These are phyloP conservation scores for Gryllus bimaculatus DNA, from an alignment of 1,140 invertebrate genomes.

Conservation along the genomic window DNA sequence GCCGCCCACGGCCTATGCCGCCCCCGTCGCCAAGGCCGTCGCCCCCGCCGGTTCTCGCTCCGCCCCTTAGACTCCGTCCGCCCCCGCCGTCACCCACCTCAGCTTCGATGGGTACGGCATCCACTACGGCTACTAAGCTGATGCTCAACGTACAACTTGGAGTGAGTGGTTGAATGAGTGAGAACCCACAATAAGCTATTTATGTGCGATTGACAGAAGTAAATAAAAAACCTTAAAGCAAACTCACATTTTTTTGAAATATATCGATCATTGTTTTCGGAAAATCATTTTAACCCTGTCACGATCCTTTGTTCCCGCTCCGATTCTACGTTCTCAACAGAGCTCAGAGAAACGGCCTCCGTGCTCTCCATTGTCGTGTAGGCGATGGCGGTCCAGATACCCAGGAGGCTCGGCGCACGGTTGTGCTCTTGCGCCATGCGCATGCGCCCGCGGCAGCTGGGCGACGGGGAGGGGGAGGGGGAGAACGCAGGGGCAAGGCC, in stretches of 20 bases:
- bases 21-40: slow-evolving; percentile 19
- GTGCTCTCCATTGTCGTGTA: no score
- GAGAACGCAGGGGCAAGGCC: no score
- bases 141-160: background rate
- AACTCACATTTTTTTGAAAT: background rate
- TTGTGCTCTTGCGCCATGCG: no score
- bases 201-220: slow-evolving; percentile 1
- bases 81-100: slow-evolving; percentile 52
- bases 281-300: no score
- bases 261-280: background rate
- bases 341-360: no score
- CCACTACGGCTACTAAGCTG: slow-evolving; percentile 35
- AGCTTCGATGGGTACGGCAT: slow-evolving; percentile 46
- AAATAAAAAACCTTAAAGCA: background rate
- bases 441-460: no score
- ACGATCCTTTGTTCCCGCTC: no score
- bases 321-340: no score
- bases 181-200: background rate
- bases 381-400: no score
- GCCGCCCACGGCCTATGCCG: slow-evolving; percentile 21
- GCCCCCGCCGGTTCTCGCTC: slow-evolving; percentile 32
- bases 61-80: slow-evolving; percentile 45
- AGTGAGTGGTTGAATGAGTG: background rate
- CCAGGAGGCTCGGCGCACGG: no score
- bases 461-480: no score